Percentiles rank a stretch among this genome's conserved stretches.
phyloP scores from a whole-genome alignment of 2,888 invertebrate species.

The Mycogona germanica region DNA sequence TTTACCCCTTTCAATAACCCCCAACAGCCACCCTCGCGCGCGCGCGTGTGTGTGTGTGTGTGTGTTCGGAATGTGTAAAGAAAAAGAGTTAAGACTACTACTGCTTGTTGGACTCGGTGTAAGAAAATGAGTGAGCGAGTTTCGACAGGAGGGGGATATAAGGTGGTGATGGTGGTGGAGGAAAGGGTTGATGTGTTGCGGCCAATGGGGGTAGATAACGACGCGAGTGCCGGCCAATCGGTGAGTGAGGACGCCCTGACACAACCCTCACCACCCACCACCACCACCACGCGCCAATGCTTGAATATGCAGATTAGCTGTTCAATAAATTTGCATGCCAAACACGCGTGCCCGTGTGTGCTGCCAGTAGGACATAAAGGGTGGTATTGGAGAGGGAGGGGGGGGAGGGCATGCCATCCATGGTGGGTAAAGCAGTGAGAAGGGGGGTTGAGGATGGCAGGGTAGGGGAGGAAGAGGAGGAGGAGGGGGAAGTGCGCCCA shows the following conservation, averaged over 20 bases:
- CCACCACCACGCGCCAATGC: conserved; percentile 7
- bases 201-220: conserved; percentile 4
- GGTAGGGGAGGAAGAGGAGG: too few species aligned
- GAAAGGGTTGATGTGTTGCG: neutral
- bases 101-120: too few species aligned
- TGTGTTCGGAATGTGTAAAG: conserved; percentile 4
- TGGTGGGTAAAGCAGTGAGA: too few species aligned
- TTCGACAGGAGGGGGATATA: neutral
- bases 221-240: neutral
- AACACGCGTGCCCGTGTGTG: conserved; percentile 7
- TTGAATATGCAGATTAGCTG: conserved; percentile 18
- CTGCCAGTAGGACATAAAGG: too few species aligned
- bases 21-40: neutral
- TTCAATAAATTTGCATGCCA: conserved; percentile 20
- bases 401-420: too few species aligned
- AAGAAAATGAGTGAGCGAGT: too few species aligned
- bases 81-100: conserved; percentile 8
- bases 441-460: too few species aligned
- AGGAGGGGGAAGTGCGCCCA: too few species aligned
- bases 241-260: conserved; percentile 1
- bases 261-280: conserved; percentile 2
- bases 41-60: too few species aligned
- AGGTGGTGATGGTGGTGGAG: neutral
- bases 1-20: neutral
- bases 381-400: too few species aligned